phyloP scores from a whole-genome alignment of 1,140 invertebrate genomes.

The Aethina tumida region DNA sequence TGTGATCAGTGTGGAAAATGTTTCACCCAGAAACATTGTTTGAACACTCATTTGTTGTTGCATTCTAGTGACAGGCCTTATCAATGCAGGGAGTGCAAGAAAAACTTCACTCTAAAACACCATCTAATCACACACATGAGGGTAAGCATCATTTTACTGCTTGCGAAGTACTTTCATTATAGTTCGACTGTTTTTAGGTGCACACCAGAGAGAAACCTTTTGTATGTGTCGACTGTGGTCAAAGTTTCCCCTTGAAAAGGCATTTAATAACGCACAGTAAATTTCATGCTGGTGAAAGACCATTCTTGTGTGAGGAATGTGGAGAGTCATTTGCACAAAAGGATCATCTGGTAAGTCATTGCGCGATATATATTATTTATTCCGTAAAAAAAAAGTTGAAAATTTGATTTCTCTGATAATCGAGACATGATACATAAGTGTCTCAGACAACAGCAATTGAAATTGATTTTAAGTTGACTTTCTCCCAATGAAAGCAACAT shows the following conservation, averaged over 20 bases:
- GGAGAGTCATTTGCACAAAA: slow-evolving; percentile 81
- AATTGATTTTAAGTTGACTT: no score
- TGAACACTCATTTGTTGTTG: slow-evolving; percentile 68
- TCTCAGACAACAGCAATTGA: no score
- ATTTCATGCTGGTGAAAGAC: slow-evolving; percentile 78
- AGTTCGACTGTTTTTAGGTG: slow-evolving; percentile 35
- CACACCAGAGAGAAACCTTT: slow-evolving; percentile 70
- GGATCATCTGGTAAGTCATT: slow-evolving; percentile 50
- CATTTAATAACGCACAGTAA: slow-evolving; percentile 77
- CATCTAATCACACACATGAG: slow-evolving; percentile 68
- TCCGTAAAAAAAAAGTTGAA: neutral
- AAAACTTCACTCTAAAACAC: slow-evolving; percentile 75
- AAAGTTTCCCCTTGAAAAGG: slow-evolving; percentile 68
- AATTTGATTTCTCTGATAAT: no score
- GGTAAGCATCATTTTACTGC: slow-evolving; percentile 34
- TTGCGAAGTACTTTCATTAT: slow-evolving; percentile 1
- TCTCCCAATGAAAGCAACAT: no score
- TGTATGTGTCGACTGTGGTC: slow-evolving; percentile 69
- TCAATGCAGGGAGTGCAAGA: slow-evolving; percentile 75
- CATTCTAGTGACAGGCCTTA: slow-evolving; percentile 74
- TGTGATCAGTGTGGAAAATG: slow-evolving; percentile 78
- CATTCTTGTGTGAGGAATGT: slow-evolving; percentile 77
- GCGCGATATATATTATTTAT: slow-evolving; percentile 3
- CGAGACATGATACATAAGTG: no score
- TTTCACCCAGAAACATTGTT: slow-evolving; percentile 74